A percentile compares a stretch with the other conserved stretches of the same genome.
phyloP scores from a whole-genome alignment of 1,140 invertebrate genomes.

The Trissolcus basalis region DNA sequence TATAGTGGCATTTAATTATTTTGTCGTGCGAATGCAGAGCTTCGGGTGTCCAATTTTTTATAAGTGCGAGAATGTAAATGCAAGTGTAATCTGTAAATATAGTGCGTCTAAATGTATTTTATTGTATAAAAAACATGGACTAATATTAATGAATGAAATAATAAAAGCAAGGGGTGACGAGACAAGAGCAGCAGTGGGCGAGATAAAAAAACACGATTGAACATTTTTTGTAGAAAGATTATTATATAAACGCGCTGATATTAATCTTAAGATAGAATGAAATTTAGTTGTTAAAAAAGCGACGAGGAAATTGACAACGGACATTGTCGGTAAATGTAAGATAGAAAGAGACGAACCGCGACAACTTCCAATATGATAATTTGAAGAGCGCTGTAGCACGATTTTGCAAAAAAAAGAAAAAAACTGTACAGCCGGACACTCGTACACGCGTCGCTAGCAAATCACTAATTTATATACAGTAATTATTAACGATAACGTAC shows the following conservation, averaged over 20 bases:
- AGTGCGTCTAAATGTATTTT: constrained; percentile 71
- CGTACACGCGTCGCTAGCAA: constrained; percentile 32
- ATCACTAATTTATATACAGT: constrained; percentile 66
- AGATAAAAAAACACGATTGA: constrained; percentile 13
- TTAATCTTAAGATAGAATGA: constrained; percentile 55
- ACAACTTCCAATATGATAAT: constrained; percentile 37
- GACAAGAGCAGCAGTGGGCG: constrained; percentile 9
- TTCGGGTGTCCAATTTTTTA: constrained; percentile 34
- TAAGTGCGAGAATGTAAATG: constrained; percentile 54
- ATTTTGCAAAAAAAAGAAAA: constrained; percentile 1
- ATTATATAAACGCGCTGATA: constrained; percentile 42
- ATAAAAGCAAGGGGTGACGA: constrained; percentile 3
- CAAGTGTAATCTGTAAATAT: constrained; percentile 55
- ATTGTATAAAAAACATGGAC: constrained; percentile 67
- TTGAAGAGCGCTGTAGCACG: background rate
- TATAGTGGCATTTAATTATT: constrained; percentile 56
- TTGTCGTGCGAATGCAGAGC: constrained; percentile 46
- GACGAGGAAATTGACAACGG: constrained; percentile 48
- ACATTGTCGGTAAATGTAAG: constrained; percentile 59
- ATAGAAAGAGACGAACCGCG: constrained; percentile 47
- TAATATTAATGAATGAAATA: constrained; percentile 41
- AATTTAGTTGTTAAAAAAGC: constrained; percentile 49
- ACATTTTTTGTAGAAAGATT: constrained; percentile 68
- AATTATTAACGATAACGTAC: constrained; percentile 67
- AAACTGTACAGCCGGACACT: background rate